Percentiles rank a stretch among this genome's conserved stretches.
Conservation (phyloP, 2,888 invertebrate species). For the Aelia acuminata region DNA sequence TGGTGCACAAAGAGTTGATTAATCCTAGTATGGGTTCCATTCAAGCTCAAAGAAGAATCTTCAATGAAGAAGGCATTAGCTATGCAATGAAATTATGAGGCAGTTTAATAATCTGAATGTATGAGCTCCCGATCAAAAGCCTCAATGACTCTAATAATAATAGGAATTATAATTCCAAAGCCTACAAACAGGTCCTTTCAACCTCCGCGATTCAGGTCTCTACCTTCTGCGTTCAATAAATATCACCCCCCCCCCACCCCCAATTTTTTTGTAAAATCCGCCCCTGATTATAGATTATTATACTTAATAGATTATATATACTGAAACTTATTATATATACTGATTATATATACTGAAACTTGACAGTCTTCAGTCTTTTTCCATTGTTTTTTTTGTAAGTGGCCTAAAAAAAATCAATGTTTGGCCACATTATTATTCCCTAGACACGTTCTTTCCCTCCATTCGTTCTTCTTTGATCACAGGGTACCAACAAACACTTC, state of each 20-base stretch:
- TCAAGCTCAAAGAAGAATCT: background rate
- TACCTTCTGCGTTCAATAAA: background rate
- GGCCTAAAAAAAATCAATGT: too few species aligned
- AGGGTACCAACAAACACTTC: too few species aligned
- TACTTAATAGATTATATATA: too few species aligned
- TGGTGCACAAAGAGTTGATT: background rate
- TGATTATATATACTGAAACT: too few species aligned
- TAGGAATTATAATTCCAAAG: background rate
- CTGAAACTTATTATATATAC: too few species aligned
- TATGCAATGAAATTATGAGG: background rate
- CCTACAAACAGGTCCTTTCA: background rate
- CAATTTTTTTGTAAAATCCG: too few species aligned
- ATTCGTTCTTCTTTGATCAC: too few species aligned
- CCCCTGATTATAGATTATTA: too few species aligned
- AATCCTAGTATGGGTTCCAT: background rate
- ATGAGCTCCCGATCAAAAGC: background rate
- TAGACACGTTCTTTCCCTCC: too few species aligned
- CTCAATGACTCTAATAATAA: background rate
- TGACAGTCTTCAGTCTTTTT: too few species aligned
- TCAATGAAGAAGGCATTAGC: background rate
- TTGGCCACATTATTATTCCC: too few species aligned
- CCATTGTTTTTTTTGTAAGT: too few species aligned
- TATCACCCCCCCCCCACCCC: background rate
- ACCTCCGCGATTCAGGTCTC: background rate
- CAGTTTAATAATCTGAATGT: background rate